phyloP scores from a whole-genome alignment of 2,888 invertebrate genomes.

The Caenorhabditis sinica region DNA sequence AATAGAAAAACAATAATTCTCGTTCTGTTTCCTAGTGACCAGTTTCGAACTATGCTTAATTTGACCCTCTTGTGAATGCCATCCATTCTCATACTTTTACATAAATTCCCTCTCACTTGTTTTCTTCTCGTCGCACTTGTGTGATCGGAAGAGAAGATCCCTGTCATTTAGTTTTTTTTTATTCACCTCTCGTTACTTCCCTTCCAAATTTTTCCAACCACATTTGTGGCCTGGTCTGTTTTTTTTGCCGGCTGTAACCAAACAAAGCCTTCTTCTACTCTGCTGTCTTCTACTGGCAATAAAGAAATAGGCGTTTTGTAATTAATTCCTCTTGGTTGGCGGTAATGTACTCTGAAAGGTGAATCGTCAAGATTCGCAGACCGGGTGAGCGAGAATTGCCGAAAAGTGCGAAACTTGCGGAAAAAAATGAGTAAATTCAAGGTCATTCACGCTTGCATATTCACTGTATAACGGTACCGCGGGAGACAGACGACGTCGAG shows the following conservation, averaged over 20 bases:
- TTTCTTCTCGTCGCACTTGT: conserved; percentile 57
- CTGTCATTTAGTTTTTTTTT: conserved; percentile 12
- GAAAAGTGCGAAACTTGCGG: conserved; percentile 66
- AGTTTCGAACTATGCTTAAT: conserved; percentile 58
- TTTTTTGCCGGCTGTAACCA: conserved; percentile 39
- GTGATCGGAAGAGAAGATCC: conserved; percentile 51
- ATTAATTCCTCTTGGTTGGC: conserved; percentile 58
- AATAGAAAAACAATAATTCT: conserved; percentile 29
- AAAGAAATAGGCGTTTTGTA: conserved; percentile 63
- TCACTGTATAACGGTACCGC: conserved; percentile 46
- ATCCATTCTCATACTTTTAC: conserved; percentile 36
- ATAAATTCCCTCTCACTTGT: conserved; percentile 34
- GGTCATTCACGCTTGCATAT: conserved; percentile 74
- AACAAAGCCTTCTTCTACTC: conserved; percentile 43
- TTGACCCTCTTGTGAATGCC: conserved; percentile 48
- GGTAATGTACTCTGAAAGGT: conserved; percentile 63
- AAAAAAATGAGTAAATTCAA: conserved; percentile 66
- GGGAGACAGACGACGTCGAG: conserved; percentile 19
- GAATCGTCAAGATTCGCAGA: conserved; percentile 25
- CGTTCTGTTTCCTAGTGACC: conserved; percentile 45
- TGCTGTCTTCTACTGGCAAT: conserved; percentile 22
- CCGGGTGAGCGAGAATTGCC: conserved; percentile 30
- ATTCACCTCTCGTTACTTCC: not conserved
- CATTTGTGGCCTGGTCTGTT: conserved; percentile 27
- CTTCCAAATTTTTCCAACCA: conserved; percentile 16